These are phyloP conservation scores for Lacerta agilis DNA, from an alignment of 2,797 vertebrate genomes.

Conservation along the genomic window DNA sequence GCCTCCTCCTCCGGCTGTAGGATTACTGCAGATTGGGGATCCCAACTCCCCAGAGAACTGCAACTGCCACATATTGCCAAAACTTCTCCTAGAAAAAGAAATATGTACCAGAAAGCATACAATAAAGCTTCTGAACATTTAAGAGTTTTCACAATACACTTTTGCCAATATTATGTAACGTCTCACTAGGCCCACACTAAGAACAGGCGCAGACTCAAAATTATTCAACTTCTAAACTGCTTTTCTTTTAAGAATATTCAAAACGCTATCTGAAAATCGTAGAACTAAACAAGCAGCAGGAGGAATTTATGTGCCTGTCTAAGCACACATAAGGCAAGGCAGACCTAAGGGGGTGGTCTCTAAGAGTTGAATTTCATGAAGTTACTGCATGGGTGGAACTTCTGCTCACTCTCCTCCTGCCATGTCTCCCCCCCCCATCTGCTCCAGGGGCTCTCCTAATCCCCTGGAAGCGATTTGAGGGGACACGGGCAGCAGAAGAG, in stretches of 20 bases:
- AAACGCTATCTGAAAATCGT: not conserved
- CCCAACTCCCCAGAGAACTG: slow-evolving; percentile 90
- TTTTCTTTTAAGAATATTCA: not conserved
- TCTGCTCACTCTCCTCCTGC: too few relatives aligned
- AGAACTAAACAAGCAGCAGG: not conserved
- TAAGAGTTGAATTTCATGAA: too few relatives aligned
- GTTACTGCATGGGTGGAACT: too few relatives aligned
- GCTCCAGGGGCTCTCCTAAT: too few relatives aligned
- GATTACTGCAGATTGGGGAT: slow-evolving; percentile 84
- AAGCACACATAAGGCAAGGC: not conserved
- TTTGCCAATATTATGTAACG: not conserved
- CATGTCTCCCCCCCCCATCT: too few relatives aligned
- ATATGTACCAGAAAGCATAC: not conserved
- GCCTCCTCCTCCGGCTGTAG: slow-evolving; percentile 75
- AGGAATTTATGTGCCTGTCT: not conserved
- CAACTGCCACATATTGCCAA: slow-evolving; percentile 92
- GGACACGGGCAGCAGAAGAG: too few relatives aligned
- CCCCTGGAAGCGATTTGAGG: too few relatives aligned
- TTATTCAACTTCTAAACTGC: not conserved
- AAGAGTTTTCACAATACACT: not conserved
- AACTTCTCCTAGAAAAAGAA: slow-evolving; percentile 84
- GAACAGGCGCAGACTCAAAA: not conserved
- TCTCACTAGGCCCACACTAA: not conserved
- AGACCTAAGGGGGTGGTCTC: not conserved
- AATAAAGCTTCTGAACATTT: not conserved